Evolutionary conservation across 2,888 invertebrate species (phyloP).

Genomic region (Drosophila demipolita): DNA sequence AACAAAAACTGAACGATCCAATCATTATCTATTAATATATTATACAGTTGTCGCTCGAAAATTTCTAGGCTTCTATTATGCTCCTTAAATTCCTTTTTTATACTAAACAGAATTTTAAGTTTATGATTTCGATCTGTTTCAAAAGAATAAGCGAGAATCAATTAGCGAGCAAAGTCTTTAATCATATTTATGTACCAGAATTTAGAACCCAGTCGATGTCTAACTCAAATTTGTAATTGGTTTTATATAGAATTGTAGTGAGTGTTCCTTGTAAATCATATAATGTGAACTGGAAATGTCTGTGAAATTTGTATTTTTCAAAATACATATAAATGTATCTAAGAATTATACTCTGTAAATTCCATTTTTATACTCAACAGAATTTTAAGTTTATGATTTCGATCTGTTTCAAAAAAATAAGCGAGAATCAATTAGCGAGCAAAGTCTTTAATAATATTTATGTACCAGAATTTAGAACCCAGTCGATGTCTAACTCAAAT

Average conservation of each 20-base stretch:
- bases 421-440: neutral
- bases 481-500: neutral
- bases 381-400: neutral
- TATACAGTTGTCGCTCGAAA: neutral
- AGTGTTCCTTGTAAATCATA: neutral
- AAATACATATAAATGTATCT: too few relatives aligned
- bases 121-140: neutral
- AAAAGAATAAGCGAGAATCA: neutral
- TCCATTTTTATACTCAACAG: neutral
- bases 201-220: neutral
- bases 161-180: neutral
- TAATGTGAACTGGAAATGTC: neutral
- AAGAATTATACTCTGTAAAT: neutral
- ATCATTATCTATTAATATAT: conserved; percentile 1
- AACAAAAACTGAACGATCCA: conserved; percentile 29
- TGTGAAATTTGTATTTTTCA: too few relatives aligned
- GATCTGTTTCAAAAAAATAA: neutral
- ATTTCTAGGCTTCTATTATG: neutral
- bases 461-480: neutral
- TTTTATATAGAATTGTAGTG: neutral
- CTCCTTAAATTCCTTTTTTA: neutral
- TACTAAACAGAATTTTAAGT: neutral
- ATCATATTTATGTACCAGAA: neutral
- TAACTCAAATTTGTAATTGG: neutral
- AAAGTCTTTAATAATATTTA: neutral